Conservation (phyloP, 2,888 invertebrate genomes). For the Spicauda simplicius region DNA sequence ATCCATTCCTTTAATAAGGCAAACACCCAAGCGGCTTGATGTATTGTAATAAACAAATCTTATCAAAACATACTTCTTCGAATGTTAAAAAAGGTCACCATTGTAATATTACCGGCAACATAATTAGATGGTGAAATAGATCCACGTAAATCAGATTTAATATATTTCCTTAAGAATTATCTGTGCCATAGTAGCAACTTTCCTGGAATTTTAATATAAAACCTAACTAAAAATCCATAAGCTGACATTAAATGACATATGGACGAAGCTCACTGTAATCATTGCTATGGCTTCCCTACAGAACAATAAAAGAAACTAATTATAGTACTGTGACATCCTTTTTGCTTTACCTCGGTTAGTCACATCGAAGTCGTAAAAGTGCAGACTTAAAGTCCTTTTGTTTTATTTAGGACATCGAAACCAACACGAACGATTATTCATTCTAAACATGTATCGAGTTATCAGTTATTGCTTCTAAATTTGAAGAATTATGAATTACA, state of each 20-base stretch:
- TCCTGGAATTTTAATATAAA: too few species aligned
- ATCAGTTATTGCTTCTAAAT: not conserved
- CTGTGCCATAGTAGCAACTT: too few species aligned
- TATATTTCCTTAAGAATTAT: too few species aligned
- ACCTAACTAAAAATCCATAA: not conserved
- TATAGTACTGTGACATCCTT: conserved; percentile 10
- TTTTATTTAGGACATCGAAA: conserved; percentile 24
- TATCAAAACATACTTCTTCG: too few species aligned
- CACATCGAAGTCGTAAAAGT: conserved; percentile 10
- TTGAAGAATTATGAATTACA: too few species aligned
- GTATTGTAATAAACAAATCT: too few species aligned
- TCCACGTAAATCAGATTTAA: too few species aligned
- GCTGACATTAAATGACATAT: conserved; percentile 19
- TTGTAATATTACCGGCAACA: too few species aligned
- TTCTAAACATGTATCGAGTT: not conserved
- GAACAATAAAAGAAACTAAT: conserved; percentile 28
- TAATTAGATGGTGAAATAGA: too few species aligned
- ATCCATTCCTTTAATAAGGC: too few species aligned
- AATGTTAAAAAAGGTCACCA: too few species aligned
- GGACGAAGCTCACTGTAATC: conserved; percentile 1
- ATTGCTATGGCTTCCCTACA: conserved; percentile 23
- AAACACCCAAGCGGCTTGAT: too few species aligned
- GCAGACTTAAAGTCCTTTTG: conserved; percentile 19
- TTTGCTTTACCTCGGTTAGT: conserved; percentile 12
- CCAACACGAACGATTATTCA: not conserved